Percentiles rank a stretch among this genome's conserved stretches.
Evolutionary conservation across 1,140 invertebrate species (phyloP).

Genomic region (Saccostrea glomerata): DNA sequence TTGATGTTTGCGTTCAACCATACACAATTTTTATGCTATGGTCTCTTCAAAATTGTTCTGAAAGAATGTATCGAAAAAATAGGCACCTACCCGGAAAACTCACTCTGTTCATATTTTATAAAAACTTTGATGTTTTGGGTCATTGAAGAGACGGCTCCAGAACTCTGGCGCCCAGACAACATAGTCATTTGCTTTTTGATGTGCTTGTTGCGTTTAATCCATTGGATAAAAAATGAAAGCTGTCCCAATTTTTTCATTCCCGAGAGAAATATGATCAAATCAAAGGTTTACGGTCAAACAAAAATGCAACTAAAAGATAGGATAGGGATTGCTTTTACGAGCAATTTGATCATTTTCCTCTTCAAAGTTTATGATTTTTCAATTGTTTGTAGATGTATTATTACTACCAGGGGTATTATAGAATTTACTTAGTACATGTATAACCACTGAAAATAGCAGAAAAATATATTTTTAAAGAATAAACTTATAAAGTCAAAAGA

Average conservation of each 20-base stretch:
- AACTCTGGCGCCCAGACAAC: not conserved
- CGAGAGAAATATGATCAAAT: constrained; percentile 34
- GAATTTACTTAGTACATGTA: too few relatives aligned
- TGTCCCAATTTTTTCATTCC: constrained; percentile 48
- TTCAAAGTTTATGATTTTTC: too few relatives aligned
- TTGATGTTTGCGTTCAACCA: constrained; percentile 44
- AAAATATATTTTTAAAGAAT: too few relatives aligned
- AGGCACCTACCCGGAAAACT: not conserved
- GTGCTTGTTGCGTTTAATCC: constrained; percentile 30
- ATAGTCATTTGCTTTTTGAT: constrained; percentile 18
- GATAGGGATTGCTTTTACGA: too few relatives aligned
- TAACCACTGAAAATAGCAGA: too few relatives aligned
- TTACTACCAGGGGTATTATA: too few relatives aligned
- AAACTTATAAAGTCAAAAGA: too few relatives aligned
- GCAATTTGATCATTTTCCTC: too few relatives aligned
- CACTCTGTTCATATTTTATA: constrained; percentile 49
- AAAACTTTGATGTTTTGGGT: constrained; percentile 46
- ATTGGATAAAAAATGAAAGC: constrained; percentile 25
- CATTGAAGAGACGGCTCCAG: not conserved
- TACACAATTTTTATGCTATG: constrained; percentile 46
- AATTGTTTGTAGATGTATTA: too few relatives aligned
- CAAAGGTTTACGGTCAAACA: constrained; percentile 26
- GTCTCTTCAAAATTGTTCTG: constrained; percentile 42
- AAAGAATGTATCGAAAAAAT: constrained; percentile 41
- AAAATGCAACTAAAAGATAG: not conserved